Conservation (phyloP, 2,797 vertebrate genomes). For the Microcaecilia unicolor region DNA sequence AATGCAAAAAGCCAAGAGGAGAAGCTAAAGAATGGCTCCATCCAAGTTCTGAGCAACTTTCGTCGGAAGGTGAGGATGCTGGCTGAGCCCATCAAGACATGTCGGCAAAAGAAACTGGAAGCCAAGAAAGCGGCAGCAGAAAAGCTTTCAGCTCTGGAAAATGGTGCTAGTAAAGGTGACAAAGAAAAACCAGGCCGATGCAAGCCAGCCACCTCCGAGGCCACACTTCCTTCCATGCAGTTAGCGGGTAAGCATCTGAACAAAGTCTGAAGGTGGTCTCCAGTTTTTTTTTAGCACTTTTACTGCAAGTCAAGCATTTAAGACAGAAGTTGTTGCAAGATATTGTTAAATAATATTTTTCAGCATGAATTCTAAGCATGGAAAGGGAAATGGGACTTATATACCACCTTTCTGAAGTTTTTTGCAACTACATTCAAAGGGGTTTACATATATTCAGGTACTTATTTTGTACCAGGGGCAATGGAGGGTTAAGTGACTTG, state of each 20-base stretch:
- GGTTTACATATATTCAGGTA: too few relatives aligned
- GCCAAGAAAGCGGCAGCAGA: constrained; percentile 83
- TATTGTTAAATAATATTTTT: too few relatives aligned
- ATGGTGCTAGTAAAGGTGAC: constrained; percentile 61
- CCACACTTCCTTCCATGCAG: constrained; percentile 40
- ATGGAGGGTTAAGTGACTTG: too few relatives aligned
- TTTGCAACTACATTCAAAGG: too few relatives aligned
- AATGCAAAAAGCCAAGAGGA: constrained; percentile 82
- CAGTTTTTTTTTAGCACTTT: too few relatives aligned
- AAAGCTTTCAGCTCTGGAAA: constrained; percentile 53
- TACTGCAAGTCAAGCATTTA: background rate
- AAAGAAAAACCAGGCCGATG: constrained; percentile 67
- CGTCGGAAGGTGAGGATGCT: constrained; percentile 89
- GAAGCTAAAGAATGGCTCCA: constrained; percentile 82
- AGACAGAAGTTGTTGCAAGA: background rate
- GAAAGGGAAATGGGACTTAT: too few relatives aligned
- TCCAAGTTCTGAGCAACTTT: constrained; percentile 86
- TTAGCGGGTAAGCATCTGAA: constrained; percentile 62
- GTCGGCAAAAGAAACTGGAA: constrained; percentile 89
- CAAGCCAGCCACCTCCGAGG: constrained; percentile 66
- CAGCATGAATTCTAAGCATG: too few relatives aligned
- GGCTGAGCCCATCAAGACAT: constrained; percentile 85
- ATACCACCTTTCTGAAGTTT: too few relatives aligned
- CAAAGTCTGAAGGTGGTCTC: too few relatives aligned
- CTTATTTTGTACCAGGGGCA: too few relatives aligned